phyloP scores from a whole-genome alignment of 2,888 invertebrate genomes.

The Drosophila anomalipes region DNA sequence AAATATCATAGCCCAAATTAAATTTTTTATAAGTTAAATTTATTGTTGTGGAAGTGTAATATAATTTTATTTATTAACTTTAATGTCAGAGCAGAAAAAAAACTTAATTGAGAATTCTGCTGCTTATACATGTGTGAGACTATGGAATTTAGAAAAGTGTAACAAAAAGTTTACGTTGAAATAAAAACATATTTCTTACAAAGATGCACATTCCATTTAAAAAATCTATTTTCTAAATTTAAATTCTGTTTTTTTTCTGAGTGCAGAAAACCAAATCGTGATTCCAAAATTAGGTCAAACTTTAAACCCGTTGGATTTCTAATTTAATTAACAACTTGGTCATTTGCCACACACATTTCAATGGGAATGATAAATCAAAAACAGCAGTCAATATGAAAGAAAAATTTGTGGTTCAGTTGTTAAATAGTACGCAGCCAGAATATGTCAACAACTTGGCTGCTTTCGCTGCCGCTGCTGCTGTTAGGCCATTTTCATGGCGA shows the following conservation, averaged over 20 bases:
- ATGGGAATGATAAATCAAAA: conserved; percentile 24
- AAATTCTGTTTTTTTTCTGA: neutral
- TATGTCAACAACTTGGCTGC: conserved; percentile 58
- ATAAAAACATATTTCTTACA: neutral
- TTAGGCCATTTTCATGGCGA: conserved; percentile 40
- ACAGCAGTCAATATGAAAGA: conserved; percentile 17
- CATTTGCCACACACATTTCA: conserved; percentile 29
- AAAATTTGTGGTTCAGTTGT: conserved; percentile 59
- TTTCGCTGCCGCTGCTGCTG: conserved; percentile 10
- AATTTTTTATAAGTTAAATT: neutral
- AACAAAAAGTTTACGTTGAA: neutral
- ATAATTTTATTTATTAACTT: neutral
- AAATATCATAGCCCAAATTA: neutral
- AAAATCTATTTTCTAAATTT: neutral
- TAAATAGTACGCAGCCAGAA: conserved; percentile 39
- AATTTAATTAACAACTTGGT: conserved; percentile 74
- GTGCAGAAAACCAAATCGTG: neutral
- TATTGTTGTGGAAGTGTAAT: neutral
- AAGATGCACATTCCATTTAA: neutral
- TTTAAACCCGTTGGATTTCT: conserved; percentile 36
- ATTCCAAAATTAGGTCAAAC: conserved; percentile 45
- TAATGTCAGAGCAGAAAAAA: neutral
- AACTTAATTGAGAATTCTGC: neutral
- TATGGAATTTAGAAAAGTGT: neutral
- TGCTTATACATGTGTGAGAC: neutral